phyloP scores from a whole-genome alignment of 2,113 vertebrate genomes.

The Anser cygnoides region DNA sequence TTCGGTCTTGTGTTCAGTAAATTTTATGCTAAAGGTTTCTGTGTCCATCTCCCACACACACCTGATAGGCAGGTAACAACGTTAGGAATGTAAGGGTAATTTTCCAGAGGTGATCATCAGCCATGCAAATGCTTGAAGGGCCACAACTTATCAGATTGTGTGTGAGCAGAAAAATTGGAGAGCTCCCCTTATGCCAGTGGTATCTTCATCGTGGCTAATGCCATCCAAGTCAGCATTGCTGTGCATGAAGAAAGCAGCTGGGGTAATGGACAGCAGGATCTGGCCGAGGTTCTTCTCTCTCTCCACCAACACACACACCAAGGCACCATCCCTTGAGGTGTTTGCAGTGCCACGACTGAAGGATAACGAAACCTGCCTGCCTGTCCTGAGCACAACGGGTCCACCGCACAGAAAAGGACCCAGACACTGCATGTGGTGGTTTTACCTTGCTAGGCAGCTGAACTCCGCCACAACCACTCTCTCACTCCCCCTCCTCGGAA shows the following conservation, averaged over 20 bases:
- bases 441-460: too few species aligned
- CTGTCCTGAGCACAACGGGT: too few species aligned
- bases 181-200: neutral
- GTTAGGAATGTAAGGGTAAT: neutral
- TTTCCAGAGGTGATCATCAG: accelerated
- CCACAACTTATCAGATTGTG: accelerated
- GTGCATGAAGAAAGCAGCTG: neutral
- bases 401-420: neutral
- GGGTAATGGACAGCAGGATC: neutral
- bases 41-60: neutral
- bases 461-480: too few species aligned
- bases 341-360: neutral
- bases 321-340: neutral
- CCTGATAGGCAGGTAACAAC: neutral
- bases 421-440: neutral
- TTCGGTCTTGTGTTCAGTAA: neutral
- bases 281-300: neutral
- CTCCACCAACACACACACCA: neutral
- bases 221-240: accelerated
- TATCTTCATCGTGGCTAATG: accelerated
- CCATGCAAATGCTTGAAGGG: neutral
- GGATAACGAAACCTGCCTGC: accelerated
- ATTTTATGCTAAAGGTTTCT: neutral
- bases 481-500: too few species aligned
- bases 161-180: neutral